Base-by-base conservation (phyloP, 2,888 invertebrate genomes). In the Trachelus iudaicus region DNA sequence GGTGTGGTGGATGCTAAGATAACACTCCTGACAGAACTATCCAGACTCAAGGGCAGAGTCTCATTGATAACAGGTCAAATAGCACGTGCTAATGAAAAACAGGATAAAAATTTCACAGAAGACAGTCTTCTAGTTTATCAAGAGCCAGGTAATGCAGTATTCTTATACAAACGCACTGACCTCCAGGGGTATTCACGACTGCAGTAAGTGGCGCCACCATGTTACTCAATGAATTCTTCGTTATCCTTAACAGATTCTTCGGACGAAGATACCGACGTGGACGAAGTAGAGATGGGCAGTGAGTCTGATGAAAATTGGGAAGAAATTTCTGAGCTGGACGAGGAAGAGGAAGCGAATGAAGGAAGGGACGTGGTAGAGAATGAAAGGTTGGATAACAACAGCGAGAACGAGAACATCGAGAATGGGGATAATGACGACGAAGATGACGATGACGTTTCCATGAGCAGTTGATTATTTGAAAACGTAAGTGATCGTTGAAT, bases 1-100 rank as follows among this genome's bases (percentile, higher is more conserved):
- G 93, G 93, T 80, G 92, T 93, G 73, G 93, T 95, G 80, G 93
- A 94, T 83, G 92, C 92, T 11, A 91, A 95, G 83, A 90, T 94
- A 75, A 89, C 91, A 23, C 89, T 94, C 34, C 91, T 94, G 76
- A 90, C 92, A 4, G 93, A 93, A 73, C 88, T 95, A 79, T 93
- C 93, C 73, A 92, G 92, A 85, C 90, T 95, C 76, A 93, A 93
- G 84, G 95, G 95, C 9, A 93, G 95, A 74, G 91, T 95, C 69
- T 93, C 94, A 82, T 92, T 95, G 37, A 89, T 95, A 69, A 91
- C 94, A 37, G 92, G 93, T 11, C 94, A 94, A 88, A 92, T 94
- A 75, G 90, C 91, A 73, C 89, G 90, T 12, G 88, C 89, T n/a
- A 89, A 87, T 31, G 91, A 92, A 75, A 90, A 92, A 81, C 87